Conservation (phyloP, 2,797 vertebrate genomes). For the Poecilia picta region DNA sequence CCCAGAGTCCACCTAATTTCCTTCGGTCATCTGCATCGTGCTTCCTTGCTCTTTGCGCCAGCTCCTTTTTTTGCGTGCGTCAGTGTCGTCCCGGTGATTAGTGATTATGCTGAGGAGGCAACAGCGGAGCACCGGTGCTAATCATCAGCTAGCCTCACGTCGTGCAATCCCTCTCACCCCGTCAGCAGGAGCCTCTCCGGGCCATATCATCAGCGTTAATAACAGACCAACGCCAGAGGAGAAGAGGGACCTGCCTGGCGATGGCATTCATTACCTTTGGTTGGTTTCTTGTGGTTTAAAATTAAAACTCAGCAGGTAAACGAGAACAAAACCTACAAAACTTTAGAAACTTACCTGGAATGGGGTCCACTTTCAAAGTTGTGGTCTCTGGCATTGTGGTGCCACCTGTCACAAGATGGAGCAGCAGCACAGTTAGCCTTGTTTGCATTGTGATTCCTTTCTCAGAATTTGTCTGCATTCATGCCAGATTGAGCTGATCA, state of each 20-base stretch:
- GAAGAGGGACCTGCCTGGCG: constrained; percentile 12
- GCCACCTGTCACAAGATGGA: constrained; percentile 64
- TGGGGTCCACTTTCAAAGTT: constrained; percentile 68
- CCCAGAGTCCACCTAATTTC: constrained; percentile 52
- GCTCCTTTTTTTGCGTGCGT: constrained; percentile 11
- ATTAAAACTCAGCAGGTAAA: constrained; percentile 17
- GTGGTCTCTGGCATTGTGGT: constrained; percentile 73
- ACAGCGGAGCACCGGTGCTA: constrained; percentile 71
- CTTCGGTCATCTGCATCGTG: constrained; percentile 59
- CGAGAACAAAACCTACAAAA: background rate
- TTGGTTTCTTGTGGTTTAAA: constrained; percentile 23
- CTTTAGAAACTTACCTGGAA: constrained; percentile 70
- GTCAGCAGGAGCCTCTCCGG: constrained; percentile 58
- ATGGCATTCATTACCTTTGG: constrained; percentile 45
- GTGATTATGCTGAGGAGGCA: constrained; percentile 81
- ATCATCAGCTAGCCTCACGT: constrained; percentile 65
- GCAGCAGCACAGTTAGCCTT: constrained; percentile 34
- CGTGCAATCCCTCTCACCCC: constrained; percentile 60
- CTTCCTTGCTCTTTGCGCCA: constrained; percentile 29
- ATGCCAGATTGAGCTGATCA: constrained; percentile 23
- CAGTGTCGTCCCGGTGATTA: constrained; percentile 71
- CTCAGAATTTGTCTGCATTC: constrained; percentile 21
- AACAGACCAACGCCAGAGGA: constrained; percentile 60
- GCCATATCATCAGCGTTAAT: constrained; percentile 70
- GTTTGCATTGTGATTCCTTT: background rate